Base-by-base conservation (phyloP, 2,888 invertebrate genomes). In the Priocnemis perturbator region DNA sequence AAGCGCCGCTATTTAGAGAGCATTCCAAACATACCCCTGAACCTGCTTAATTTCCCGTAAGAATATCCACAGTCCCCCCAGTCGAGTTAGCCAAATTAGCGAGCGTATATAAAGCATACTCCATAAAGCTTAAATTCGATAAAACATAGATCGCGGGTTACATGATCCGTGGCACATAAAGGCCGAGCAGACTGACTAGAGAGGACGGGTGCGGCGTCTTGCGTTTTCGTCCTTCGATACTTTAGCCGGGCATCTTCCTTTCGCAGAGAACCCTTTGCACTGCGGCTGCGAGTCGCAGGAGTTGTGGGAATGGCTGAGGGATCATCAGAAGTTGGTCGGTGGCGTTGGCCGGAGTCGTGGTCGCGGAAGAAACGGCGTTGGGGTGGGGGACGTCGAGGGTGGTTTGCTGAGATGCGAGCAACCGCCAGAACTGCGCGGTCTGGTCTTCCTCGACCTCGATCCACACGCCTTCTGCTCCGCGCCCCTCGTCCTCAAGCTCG, bases 271-370 rank as follows among this genome's bases (percentile, higher is more conserved):
- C 90, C 97, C 97, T 50, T 91, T 97, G 81, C 94, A 94, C 74
- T 98, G 98, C 89, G 95, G 94, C 85, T 98, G 98, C 89, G 96
- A 97, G 87, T 94, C 96, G 67, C 95, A 96, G 89, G 96, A 96
- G 87, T 91, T 97, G 60, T 96, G 97, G 96, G 95, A 95, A 90
- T 98, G 97, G 97, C 91, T 97, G 87, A 92, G 95, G 85, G 95
- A 96, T 87, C 96, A 98, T 91, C 93, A 94, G 84, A 96, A 96
- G 90, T 91, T 95, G 70, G 91, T 94, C 19, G 86, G 90, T 69
- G 91, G 92, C 77, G 91, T 91, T 79, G 92, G 92, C 83, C 89
- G 90, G 70, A 79, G 80, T 45, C 79, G 77, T 21, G 75, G 85
- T 17, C 75, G 74, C 55, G 81, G 79, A 60, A 81, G 78, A 71